These are phyloP conservation scores for Entelurus aequoreus DNA, from an alignment of 2,113 vertebrate genomes.

Conservation along the genomic window DNA sequence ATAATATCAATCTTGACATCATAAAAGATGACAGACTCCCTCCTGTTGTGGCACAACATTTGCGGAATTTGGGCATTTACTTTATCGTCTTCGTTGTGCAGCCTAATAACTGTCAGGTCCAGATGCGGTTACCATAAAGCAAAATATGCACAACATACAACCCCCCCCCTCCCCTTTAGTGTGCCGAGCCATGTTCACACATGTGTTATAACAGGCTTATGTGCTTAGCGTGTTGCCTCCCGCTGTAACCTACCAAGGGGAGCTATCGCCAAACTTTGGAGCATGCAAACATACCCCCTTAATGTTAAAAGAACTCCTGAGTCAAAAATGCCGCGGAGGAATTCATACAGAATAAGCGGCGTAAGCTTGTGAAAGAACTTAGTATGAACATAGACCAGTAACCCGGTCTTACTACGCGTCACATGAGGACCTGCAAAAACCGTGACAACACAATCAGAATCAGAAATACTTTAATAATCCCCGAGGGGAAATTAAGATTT, in stretches of 20 bases:
- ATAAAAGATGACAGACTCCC: slow-evolving; percentile 5
- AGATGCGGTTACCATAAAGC: slow-evolving; percentile 8
- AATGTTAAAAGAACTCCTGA: slow-evolving; percentile 28
- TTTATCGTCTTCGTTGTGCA: background rate
- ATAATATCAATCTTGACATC: background rate
- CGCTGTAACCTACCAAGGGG: slow-evolving; percentile 50
- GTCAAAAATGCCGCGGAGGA: slow-evolving; percentile 29
- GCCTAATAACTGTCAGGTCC: slow-evolving; percentile 9
- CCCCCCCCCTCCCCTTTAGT: slow-evolving; percentile 9
- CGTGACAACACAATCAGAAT: slow-evolving; percentile 4
- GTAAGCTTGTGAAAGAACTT: background rate
- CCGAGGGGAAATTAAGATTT: no score
- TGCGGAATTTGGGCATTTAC: background rate
- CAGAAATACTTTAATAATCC: background rate
- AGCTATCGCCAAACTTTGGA: slow-evolving; percentile 44
- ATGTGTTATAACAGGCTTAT: slow-evolving; percentile 68
- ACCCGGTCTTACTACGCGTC: slow-evolving; percentile 9
- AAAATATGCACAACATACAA: slow-evolving; percentile 3
- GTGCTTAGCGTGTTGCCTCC: slow-evolving; percentile 45
- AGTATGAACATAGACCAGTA: slow-evolving; percentile 7
- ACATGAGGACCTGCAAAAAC: slow-evolving; percentile 8
- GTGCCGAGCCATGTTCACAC: slow-evolving; percentile 41
- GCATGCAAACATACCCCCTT: slow-evolving; percentile 23
- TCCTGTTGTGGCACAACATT: slow-evolving; percentile 12
- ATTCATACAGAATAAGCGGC: slow-evolving; percentile 30